phyloP scores from a whole-genome alignment of 2,113 vertebrate genomes.

The Odocoileus hemionus region DNA sequence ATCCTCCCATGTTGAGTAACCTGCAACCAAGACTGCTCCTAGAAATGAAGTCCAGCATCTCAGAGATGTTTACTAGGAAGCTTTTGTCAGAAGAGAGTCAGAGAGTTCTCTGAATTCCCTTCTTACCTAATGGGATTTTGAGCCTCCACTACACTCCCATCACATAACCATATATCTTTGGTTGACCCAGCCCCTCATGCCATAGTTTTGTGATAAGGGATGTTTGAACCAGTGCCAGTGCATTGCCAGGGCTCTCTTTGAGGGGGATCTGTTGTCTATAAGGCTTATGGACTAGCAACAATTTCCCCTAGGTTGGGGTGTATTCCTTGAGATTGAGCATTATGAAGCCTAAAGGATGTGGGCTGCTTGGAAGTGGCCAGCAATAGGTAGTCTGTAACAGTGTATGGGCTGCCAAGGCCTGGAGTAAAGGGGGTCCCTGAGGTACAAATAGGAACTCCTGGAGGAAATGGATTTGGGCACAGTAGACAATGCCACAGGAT shows the following conservation, averaged over 20 bases:
- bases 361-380: neutral
- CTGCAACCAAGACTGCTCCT: neutral
- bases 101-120: neutral
- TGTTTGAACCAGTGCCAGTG: neutral
- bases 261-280: neutral
- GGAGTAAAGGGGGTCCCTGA: neutral
- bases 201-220: neutral
- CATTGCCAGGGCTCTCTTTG: neutral
- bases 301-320: neutral
- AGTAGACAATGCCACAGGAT: neutral
- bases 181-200: neutral
- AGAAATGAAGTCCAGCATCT: neutral
- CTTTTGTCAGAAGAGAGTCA: neutral
- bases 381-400: neutral
- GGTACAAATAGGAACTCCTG: neutral
- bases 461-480: neutral
- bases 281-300: neutral
- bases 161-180: neutral
- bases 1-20: neutral
- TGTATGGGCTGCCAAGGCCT: neutral
- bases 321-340: neutral
- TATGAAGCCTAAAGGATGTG: neutral
- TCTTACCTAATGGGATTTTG: neutral
- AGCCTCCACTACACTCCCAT: neutral
- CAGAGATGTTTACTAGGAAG: neutral